Evolutionary conservation across 2,888 invertebrate genomes (phyloP), one percentile per base, ranked within the genome.

Genomic region (Eristalinus sepulchralis): DNA sequence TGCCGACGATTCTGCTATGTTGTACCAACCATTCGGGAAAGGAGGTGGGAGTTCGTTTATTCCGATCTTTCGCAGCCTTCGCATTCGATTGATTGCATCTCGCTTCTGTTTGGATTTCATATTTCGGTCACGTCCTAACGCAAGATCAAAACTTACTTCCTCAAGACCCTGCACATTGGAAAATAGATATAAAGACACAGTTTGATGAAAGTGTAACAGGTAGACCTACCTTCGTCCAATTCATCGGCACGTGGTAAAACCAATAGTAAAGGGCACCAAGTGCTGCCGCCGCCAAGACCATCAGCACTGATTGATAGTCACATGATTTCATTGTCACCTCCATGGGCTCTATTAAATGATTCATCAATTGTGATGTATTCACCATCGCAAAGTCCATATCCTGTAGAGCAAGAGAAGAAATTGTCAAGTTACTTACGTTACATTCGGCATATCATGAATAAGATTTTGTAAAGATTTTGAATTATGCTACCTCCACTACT

Each of bases 21-120:
- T 95, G 89, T 96, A 97, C 98, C 98, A 98, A 0, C 98, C 98
- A 90, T 98, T 98, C 0, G 98, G 98, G 91, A 94, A 98, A 0
- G 97, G 96, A 0, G 97, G 97, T 0, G 97, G 97, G 2, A 97
- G 93, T 34, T 92, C 90, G 1, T 81, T 89, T 0, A 93, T 93
- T 0, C 97, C 96, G 6, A 95, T 92, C 76, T 94, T 94, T 8
- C 96, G 92, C 0, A 94, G 90, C 0, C 91, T 92, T 84, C 94
- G 93, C 0, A 94, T 91, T 0, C 94, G 91, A 10, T 93, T 91
- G 27, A 94, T 93, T 5, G 89, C 83, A 34, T 89, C 88, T 2
- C 88, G 89, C 60, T 90, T 91, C 3, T 73, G 75, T 33, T 81
- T 71, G 5, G 84, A 22, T 36, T 79, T 88, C 22, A 83, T 60